Percentiles rank a stretch among this genome's conserved stretches.
These are phyloP conservation scores for Mizuhopecten yessoensis DNA, from an alignment of 1,140 invertebrate species.

Conservation along the genomic window DNA sequence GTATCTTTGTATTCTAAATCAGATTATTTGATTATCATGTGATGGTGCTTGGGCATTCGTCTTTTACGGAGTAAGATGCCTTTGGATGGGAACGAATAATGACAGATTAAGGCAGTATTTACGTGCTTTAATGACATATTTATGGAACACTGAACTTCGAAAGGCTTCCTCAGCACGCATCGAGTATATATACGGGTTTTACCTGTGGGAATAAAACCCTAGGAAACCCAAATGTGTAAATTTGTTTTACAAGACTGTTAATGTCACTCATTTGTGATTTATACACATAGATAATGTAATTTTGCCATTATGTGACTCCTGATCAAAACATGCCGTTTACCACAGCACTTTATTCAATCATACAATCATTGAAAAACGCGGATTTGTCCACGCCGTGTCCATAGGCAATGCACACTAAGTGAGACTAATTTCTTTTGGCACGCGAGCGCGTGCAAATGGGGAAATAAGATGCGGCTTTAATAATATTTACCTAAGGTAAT, in stretches of 20 bases:
- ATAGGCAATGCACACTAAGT: constrained; percentile 54
- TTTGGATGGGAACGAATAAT: constrained; percentile 15
- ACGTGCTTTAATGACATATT: background rate
- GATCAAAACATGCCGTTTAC: constrained; percentile 63
- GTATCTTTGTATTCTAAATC: constrained; percentile 27
- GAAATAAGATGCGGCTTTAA: constrained; percentile 62
- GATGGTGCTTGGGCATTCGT: constrained; percentile 13
- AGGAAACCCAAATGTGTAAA: constrained; percentile 44
- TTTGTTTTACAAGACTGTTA: constrained; percentile 54
- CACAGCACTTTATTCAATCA: constrained; percentile 66
- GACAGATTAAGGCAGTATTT: constrained; percentile 18
- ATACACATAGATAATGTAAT: constrained; percentile 64
- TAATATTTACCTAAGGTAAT: constrained; percentile 65
- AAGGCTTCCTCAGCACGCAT: background rate
- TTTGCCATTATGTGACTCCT: constrained; percentile 63
- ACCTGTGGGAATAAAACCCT: constrained; percentile 27
- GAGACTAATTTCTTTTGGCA: constrained; percentile 64
- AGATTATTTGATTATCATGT: constrained; percentile 7
- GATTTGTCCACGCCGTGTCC: constrained; percentile 55
- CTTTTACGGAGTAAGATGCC: background rate
- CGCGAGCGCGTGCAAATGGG: constrained; percentile 65
- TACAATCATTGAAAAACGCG: constrained; percentile 52
- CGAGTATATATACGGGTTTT: constrained; percentile 32
- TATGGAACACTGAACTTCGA: constrained; percentile 33
- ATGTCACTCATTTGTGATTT: constrained; percentile 60